These are phyloP conservation scores for Arctia plantaginis DNA, from an alignment of 2,888 invertebrate genomes.

Conservation along the genomic window DNA sequence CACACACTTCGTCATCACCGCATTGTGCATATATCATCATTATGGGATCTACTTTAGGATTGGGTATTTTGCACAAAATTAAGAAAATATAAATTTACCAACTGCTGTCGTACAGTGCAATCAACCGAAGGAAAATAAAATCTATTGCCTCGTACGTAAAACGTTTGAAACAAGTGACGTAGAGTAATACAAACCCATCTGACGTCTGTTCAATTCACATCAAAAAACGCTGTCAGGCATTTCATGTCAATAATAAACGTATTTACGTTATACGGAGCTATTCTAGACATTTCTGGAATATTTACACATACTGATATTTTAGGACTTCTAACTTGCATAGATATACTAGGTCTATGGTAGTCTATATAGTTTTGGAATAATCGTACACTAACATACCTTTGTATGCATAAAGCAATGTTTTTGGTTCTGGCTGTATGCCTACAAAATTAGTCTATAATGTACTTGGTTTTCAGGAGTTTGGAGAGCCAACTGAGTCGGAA, in stretches of 20 bases:
- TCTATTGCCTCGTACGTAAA: neutral
- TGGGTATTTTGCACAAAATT: no score
- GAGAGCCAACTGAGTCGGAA: slow-evolving; percentile 82
- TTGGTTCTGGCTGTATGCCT: neutral
- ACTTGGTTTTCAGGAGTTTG: slow-evolving; percentile 69
- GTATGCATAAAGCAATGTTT: neutral
- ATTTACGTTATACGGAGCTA: neutral
- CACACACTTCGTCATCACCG: neutral
- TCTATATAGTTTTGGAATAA: neutral
- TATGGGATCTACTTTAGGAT: no score
- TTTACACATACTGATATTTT: neutral
- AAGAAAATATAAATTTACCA: no score
- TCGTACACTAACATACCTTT: neutral
- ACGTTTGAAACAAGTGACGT: neutral
- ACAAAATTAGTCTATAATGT: neutral
- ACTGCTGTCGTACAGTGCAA: no score
- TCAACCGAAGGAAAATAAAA: no score
- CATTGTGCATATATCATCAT: neutral
- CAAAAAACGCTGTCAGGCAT: neutral
- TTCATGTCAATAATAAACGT: neutral
- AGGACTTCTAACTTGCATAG: neutral
- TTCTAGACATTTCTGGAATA: no score
- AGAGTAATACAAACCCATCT: neutral
- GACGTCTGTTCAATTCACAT: neutral
- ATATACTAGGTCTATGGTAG: neutral